Percentiles rank a stretch among this genome's conserved stretches.
Conservation (phyloP, 2,888 invertebrate genomes). For the Ornithoptera alexandrae region DNA sequence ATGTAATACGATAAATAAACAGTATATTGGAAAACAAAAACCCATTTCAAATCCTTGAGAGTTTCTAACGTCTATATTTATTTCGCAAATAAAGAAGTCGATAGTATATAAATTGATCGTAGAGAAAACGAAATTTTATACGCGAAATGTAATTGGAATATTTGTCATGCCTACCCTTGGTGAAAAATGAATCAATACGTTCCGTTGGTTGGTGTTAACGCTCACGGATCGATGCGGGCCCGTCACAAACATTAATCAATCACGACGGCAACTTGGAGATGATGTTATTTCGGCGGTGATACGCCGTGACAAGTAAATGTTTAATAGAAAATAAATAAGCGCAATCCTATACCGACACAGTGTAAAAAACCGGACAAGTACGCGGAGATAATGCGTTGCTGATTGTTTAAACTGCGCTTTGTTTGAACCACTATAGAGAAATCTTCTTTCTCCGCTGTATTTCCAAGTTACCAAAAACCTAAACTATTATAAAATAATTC, state of each 20-base stretch:
- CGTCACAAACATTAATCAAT: conserved; percentile 36
- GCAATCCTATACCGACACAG: conserved; percentile 19
- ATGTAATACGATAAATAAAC: conserved; percentile 35
- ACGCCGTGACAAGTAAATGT: conserved; percentile 16
- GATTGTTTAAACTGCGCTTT: conserved; percentile 1
- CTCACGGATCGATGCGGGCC: conserved; percentile 32
- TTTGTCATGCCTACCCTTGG: not conserved
- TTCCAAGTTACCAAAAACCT: not conserved
- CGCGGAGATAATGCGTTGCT: conserved; percentile 1
- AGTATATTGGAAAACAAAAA: conserved; percentile 32
- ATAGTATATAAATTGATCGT: no score
- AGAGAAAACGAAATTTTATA: not conserved
- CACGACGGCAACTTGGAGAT: conserved; percentile 28
- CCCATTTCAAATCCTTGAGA: not conserved
- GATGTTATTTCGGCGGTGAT: conserved; percentile 21
- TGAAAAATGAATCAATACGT: conserved; percentile 24
- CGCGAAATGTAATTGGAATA: not conserved
- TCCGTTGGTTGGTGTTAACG: conserved; percentile 15
- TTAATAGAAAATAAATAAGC: conserved; percentile 30
- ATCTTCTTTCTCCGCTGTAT: not conserved
- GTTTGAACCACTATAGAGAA: not conserved
- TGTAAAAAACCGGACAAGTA: conserved; percentile 12
- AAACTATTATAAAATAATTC: not conserved
- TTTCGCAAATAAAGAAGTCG: not conserved
- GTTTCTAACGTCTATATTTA: not conserved